These are phyloP conservation scores for Petrocephalus microphthalmus DNA, from an alignment of 2,113 vertebrate species.

Conservation along the genomic window DNA sequence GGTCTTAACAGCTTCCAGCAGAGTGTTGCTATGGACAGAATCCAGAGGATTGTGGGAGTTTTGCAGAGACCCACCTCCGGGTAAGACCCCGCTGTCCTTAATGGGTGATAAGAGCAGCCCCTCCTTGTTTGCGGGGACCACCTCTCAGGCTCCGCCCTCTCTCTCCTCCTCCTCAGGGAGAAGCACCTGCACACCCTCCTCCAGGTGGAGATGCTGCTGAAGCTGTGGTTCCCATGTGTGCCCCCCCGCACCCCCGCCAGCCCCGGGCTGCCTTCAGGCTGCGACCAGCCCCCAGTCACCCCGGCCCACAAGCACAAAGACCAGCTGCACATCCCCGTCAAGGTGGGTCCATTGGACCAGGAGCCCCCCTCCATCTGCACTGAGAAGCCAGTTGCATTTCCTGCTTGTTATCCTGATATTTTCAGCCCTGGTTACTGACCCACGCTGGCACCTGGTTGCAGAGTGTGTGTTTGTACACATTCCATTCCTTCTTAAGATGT, in stretches of 20 bases:
- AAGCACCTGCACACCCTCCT: conserved; percentile 79
- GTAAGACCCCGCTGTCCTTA: conserved; percentile 52
- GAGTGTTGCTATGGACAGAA: conserved; percentile 88
- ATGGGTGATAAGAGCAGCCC: background rate
- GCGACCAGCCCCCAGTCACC: conserved; percentile 35
- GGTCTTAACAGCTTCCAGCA: conserved; percentile 88
- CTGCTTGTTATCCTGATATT: background rate
- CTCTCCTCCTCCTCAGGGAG: conserved; percentile 53
- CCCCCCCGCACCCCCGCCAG: conserved; percentile 20
- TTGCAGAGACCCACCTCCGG: conserved; percentile 81
- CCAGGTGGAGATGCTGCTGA: conserved; percentile 85
- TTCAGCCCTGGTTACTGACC: background rate
- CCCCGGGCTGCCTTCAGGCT: conserved; percentile 25
- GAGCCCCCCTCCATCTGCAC: background rate
- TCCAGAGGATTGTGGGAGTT: conserved; percentile 85
- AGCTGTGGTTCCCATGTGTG: conserved; percentile 83
- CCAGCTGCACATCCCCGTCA: conserved; percentile 65
- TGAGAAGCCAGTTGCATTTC: background rate
- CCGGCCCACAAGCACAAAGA: conserved; percentile 61
- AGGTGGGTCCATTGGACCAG: conserved; percentile 46
- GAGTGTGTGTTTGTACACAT: background rate
- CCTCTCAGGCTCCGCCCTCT: background rate
- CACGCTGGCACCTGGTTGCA: background rate
- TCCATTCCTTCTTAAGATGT: background rate
- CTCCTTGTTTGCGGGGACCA: background rate